Evolutionary conservation across 2,888 invertebrate species (phyloP).

Genomic region (Lasioglossum figueresi): DNA sequence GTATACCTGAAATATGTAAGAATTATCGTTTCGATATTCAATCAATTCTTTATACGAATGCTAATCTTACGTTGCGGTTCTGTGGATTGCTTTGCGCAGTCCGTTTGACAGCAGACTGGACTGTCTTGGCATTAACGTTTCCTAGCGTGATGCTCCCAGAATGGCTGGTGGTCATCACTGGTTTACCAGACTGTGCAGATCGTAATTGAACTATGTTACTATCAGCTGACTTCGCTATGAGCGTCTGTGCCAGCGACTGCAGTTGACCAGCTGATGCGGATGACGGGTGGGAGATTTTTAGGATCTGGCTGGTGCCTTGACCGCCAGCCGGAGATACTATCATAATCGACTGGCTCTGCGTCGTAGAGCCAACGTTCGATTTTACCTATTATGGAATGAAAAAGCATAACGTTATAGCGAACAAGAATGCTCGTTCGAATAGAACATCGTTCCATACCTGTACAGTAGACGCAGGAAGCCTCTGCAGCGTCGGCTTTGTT

Average conservation of each 20-base stretch:
- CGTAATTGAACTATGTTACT: slow-evolving; percentile 82
- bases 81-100: slow-evolving; percentile 84
- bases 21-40: no score
- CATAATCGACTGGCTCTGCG: slow-evolving; percentile 83
- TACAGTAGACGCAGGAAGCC: slow-evolving; percentile 79
- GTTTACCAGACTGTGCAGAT: slow-evolving; percentile 76
- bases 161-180: slow-evolving; percentile 78
- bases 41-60: background rate
- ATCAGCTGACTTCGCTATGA: slow-evolving; percentile 82
- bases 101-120: slow-evolving; percentile 79
- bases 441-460: slow-evolving; percentile 67
- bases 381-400: slow-evolving; percentile 73
- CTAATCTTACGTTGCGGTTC: slow-evolving; percentile 78
- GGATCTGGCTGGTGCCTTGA: slow-evolving; percentile 81
- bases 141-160: slow-evolving; percentile 78
- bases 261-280: slow-evolving; percentile 81
- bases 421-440: background rate
- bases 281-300: slow-evolving; percentile 83
- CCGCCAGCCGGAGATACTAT: slow-evolving; percentile 82
- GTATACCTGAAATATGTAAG: slow-evolving; percentile 71
- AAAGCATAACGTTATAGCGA: slow-evolving; percentile 3
- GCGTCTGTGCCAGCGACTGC: slow-evolving; percentile 81
- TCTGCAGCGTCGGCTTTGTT: slow-evolving; percentile 81
- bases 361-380: slow-evolving; percentile 73
- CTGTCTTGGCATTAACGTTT: slow-evolving; percentile 77